These are phyloP conservation scores for Otis tarda DNA, from an alignment of 2,113 vertebrate genomes.

Conservation along the genomic window DNA sequence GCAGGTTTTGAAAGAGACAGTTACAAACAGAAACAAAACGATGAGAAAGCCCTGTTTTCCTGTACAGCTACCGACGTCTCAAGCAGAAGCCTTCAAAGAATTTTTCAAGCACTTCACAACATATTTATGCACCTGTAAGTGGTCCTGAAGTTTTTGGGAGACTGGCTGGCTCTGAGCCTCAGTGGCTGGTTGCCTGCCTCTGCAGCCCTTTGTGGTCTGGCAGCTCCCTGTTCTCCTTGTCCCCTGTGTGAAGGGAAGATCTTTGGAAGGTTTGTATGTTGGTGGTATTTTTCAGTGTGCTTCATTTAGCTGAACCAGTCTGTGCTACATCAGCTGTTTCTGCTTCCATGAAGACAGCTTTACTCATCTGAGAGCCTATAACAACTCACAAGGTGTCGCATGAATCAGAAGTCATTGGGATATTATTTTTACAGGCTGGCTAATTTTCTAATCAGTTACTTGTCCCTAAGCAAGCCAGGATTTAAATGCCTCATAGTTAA, in stretches of 20 bases:
- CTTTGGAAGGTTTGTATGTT: not conserved
- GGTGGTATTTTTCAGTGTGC: not conserved
- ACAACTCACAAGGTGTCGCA: not conserved
- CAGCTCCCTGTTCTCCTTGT: not conserved
- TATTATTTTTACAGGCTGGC: not conserved
- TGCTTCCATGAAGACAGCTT: not conserved
- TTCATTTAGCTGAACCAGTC: not conserved
- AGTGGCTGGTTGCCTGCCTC: not conserved
- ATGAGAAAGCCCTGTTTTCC: not conserved
- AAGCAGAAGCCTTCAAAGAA: not conserved
- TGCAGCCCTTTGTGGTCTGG: not conserved
- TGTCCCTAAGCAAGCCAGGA: not conserved
- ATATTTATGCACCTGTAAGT: not conserved
- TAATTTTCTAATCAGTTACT: not conserved
- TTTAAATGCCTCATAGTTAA: not conserved
- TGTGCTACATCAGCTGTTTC: not conserved
- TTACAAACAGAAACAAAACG: rapidly evolving
- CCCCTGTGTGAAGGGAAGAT: not conserved
- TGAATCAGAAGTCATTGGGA: not conserved
- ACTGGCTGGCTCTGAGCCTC: not conserved
- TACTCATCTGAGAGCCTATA: not conserved
- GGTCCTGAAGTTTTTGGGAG: not conserved
- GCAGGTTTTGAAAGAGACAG: not conserved
- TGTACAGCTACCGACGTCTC: not conserved
- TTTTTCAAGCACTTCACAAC: not conserved